phyloP scores from a whole-genome alignment of 2,888 invertebrate genomes.

The Mimachlamys varia region DNA sequence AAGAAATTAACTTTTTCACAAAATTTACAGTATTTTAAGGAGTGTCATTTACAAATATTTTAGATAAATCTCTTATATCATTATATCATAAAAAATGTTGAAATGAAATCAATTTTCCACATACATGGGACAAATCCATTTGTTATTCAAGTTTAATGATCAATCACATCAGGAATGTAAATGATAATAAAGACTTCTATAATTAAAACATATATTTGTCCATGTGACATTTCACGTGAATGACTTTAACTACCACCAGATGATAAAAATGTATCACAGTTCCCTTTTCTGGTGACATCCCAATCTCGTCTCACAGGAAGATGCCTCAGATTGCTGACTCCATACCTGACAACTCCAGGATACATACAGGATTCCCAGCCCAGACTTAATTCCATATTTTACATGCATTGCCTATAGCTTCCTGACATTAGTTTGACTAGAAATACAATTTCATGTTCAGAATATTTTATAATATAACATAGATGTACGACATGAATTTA shows the following conservation, averaged over 20 bases:
- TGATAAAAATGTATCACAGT: background rate
- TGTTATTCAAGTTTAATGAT: background rate
- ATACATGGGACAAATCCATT: background rate
- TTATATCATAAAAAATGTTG: too few relatives aligned
- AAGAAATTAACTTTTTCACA: too few relatives aligned
- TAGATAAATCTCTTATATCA: too few relatives aligned
- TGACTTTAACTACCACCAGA: background rate
- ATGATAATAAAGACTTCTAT: background rate
- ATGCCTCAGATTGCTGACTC: background rate
- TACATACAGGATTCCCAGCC: background rate
- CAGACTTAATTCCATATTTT: too few relatives aligned
- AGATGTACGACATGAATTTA: too few relatives aligned
- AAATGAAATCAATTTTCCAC: background rate
- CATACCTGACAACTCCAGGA: background rate
- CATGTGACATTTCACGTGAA: background rate
- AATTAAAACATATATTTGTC: slow-evolving; percentile 9
- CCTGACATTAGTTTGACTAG: too few relatives aligned
- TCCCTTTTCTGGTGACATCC: background rate
- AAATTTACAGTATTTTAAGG: too few relatives aligned
- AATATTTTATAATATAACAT: too few relatives aligned
- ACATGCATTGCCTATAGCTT: too few relatives aligned
- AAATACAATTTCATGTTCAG: too few relatives aligned
- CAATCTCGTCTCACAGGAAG: background rate
- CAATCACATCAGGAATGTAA: background rate
- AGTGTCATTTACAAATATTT: too few relatives aligned